These are phyloP conservation scores for Anadara kagoshimensis DNA, from an alignment of 1,140 invertebrate species.

Conservation along the genomic window DNA sequence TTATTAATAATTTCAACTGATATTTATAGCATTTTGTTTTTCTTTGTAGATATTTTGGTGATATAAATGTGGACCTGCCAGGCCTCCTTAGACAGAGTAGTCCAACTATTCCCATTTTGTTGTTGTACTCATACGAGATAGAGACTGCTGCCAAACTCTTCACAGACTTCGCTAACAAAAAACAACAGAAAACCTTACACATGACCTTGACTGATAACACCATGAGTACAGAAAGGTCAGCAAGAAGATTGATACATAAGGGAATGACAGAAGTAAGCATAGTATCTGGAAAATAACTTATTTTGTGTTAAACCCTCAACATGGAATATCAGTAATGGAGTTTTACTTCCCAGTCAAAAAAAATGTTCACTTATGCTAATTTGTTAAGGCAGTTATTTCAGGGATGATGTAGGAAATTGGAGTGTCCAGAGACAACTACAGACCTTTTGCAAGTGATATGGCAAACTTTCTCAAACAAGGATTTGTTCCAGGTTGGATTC, in stretches of 20 bases:
- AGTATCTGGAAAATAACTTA: not conserved
- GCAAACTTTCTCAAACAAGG: no score
- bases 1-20: not conserved
- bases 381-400: no score
- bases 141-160: conserved; percentile 65
- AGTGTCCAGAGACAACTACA: no score
- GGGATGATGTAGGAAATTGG: no score
- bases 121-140: conserved; percentile 64
- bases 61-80: conserved; percentile 61
- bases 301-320: not conserved
- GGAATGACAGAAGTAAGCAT: conserved; percentile 63
- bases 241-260: conserved; percentile 64
- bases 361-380: no score
- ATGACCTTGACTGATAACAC: conserved; percentile 64
- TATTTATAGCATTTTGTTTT: not conserved
- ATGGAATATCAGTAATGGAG: no score
- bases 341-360: no score
- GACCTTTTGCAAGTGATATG: no score
- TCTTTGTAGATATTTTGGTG: conserved; percentile 58
- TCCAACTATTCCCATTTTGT: conserved; percentile 63
- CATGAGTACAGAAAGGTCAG: conserved; percentile 56
- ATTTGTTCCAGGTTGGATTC: no score
- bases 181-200: conserved; percentile 55
- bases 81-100: conserved; percentile 62
- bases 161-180: conserved; percentile 64